Conservation (phyloP, 2,797 vertebrate species). For the Clarias pachynema region DNA sequence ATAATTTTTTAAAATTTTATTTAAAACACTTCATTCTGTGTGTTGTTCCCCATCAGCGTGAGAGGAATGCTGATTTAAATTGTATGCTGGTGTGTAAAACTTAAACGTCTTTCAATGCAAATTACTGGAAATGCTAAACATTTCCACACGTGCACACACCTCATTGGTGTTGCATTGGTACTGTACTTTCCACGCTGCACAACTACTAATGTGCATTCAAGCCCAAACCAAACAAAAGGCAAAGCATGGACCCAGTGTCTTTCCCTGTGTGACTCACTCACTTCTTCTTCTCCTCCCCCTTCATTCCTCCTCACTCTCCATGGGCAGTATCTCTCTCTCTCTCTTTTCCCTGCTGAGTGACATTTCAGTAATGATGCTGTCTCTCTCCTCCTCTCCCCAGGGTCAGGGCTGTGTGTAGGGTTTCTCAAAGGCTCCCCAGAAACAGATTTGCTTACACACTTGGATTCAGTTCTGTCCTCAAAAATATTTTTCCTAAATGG, state of each 20-base stretch:
- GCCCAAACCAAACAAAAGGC: conserved; percentile 60
- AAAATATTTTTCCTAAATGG: not conserved
- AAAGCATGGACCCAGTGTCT: conserved; percentile 31
- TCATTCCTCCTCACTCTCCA: conserved; percentile 25
- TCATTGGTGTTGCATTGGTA: not conserved
- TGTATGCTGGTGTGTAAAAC: not conserved
- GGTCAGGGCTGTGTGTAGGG: conserved; percentile 45
- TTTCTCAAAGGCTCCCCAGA: not conserved
- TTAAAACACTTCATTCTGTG: not conserved
- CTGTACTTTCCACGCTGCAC: conserved; percentile 22
- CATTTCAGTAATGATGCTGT: conserved; percentile 70
- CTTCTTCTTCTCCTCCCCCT: conserved; percentile 1
- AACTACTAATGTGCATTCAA: conserved; percentile 57
- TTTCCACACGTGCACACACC: not conserved
- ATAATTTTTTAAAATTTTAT: not conserved
- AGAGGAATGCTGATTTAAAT: not conserved
- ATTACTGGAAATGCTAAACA: not conserved
- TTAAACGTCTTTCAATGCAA: not conserved
- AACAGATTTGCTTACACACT: not conserved
- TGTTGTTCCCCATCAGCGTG: not conserved
- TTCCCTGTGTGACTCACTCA: conserved; percentile 1
- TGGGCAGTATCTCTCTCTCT: conserved; percentile 43
- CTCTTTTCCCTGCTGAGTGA: conserved; percentile 61
- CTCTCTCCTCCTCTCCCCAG: conserved; percentile 55
- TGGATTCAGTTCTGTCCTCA: too few species aligned